phyloP scores from a whole-genome alignment of 1,140 invertebrate genomes.

The Battus philenor region DNA sequence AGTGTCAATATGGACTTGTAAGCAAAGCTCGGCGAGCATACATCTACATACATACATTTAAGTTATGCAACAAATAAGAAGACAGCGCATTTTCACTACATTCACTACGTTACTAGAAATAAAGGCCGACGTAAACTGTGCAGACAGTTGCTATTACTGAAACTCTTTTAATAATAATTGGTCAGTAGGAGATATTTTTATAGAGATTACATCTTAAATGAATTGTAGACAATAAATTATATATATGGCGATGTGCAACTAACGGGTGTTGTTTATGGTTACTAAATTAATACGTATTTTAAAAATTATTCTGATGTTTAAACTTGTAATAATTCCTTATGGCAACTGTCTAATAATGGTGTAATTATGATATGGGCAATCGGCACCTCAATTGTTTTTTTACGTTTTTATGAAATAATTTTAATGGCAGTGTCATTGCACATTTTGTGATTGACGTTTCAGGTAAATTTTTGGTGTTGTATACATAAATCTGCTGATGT shows the following conservation, averaged over 20 bases:
- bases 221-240: slow-evolving; percentile 30
- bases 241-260: neutral
- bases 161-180: slow-evolving; percentile 1
- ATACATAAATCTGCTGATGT: slow-evolving; percentile 4
- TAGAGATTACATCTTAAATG: slow-evolving; percentile 8
- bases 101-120: slow-evolving; percentile 15
- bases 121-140: slow-evolving; percentile 18
- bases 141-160: slow-evolving; percentile 24
- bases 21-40: slow-evolving; percentile 58
- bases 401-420: slow-evolving; percentile 59
- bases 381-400: slow-evolving; percentile 55
- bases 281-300: slow-evolving; percentile 3
- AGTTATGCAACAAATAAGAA: slow-evolving; percentile 34
- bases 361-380: slow-evolving; percentile 36
- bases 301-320: neutral
- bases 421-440: slow-evolving; percentile 37
- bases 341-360: slow-evolving; percentile 52
- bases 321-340: neutral
- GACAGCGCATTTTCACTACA: slow-evolving; percentile 39
- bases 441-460: slow-evolving; percentile 21
- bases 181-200: slow-evolving; percentile 2
- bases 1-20: slow-evolving; percentile 67
- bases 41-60: slow-evolving; percentile 36
- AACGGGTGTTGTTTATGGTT: slow-evolving; percentile 2
- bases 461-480: slow-evolving; percentile 17